Base-by-base conservation (phyloP, 2,113 vertebrate genomes). In the Cichladusa arquata region DNA sequence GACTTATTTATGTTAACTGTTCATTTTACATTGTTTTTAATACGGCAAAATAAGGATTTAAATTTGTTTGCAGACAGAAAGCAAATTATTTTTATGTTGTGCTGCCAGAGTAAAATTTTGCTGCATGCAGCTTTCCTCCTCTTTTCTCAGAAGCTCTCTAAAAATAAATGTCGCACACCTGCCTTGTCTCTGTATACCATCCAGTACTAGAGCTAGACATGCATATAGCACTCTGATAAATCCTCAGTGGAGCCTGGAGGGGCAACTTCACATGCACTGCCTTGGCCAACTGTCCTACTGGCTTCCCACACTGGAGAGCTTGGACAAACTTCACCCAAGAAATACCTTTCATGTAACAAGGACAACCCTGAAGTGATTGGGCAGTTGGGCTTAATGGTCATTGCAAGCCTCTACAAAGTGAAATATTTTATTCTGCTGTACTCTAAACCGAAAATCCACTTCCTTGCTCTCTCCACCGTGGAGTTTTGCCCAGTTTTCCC, bases 1-100 rank as follows among this genome's bases (percentile, higher is more conserved):
- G 67, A 93, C 38, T 92, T 93, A 77, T 81, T 95, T 88, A 81
- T 92, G 58, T 60, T 94, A 97, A 88, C 90, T 96, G 95, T 93
- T 95, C 86, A 92, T 92, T 97, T 96, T 64, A 88, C 36, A 90
- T 96, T 96, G 93, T 94, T 93, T 92, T 88, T 95, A 96, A 94
- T 95, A 74, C 4, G 5, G 72, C 34, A 86, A 95, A 97, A 93
- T 91, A 74, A 64, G 58, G 53, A 95, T 91, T 96, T 87, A 80
- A 93, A 91, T 95, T 93, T 95, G 95, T 95, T 95, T 97, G 93
- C 88, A 95, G 84, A 92, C 95, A 94, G 80, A 94, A 94, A 96
- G 72, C 76, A 88, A 94, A 93, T 93, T 96, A 94, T 96, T 96
- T 94, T 95, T 88, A 82, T 83, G 82, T 90, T 90, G 51, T 62